A percentile compares a stretch with the other conserved stretches of the same genome.
phyloP scores from a whole-genome alignment of 2,113 vertebrate genomes.

The Sebastes schlegelii region DNA sequence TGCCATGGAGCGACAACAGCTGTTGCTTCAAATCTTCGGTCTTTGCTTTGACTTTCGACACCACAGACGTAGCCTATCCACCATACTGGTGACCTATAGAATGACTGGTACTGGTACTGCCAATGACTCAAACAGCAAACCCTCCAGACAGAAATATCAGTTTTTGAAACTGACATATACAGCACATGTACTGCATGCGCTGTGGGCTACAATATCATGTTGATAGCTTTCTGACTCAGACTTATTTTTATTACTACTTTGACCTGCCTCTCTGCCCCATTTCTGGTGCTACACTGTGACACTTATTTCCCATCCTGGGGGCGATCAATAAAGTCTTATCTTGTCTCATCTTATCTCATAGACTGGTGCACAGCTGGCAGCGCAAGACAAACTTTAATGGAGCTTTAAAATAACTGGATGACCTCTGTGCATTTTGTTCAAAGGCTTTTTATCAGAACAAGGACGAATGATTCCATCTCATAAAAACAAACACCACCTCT shows the following conservation, averaged over 20 bases:
- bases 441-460: conserved; percentile 13
- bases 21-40: neutral
- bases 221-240: neutral
- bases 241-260: neutral
- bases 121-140: neutral
- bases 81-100: neutral
- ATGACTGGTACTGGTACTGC: too few relatives aligned
- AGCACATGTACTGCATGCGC: neutral
- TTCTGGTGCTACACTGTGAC: neutral
- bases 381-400: conserved; percentile 20
- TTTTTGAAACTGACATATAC: neutral
- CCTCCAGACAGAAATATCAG: neutral
- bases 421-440: conserved; percentile 12
- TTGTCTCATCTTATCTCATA: conserved; percentile 28
- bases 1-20: neutral
- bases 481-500: neutral
- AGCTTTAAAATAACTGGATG: conserved; percentile 7
- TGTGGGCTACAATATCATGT: neutral
- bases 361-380: conserved; percentile 3
- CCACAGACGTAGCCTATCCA: neutral
- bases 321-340: conserved; percentile 20
- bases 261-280: conserved; percentile 4
- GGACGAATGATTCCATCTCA: neutral
- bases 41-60: neutral
- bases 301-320: neutral